Evolutionary conservation across 2,113 vertebrate genomes (phyloP).

Genomic region (Zosterops lateralis): DNA sequence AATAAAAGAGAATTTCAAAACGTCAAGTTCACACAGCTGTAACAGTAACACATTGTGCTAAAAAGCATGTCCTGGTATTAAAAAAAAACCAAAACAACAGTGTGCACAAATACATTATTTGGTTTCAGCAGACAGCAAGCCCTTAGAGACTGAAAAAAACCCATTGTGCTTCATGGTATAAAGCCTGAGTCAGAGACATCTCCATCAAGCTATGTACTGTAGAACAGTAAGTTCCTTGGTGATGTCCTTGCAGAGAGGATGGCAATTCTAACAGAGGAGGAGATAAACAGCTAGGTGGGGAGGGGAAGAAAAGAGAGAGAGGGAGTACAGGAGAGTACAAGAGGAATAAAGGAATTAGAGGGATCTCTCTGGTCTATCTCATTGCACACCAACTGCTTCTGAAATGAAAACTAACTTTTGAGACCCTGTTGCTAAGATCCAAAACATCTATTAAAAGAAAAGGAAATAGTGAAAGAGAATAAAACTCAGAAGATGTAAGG

Average conservation of each 20-base stretch:
- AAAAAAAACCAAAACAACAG: background rate
- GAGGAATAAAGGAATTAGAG: background rate
- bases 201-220: background rate
- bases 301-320: background rate
- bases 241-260: background rate
- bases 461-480: background rate
- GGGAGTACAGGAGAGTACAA: background rate
- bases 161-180: background rate
- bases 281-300: background rate
- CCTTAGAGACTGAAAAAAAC: background rate
- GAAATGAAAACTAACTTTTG: background rate
- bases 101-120: background rate
- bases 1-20: background rate
- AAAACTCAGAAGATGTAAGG: background rate
- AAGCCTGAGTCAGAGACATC: background rate
- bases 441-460: background rate
- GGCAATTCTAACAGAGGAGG: background rate
- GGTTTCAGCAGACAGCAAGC: background rate
- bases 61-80: rapidly evolving
- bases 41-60: background rate
- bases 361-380: background rate
- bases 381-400: background rate
- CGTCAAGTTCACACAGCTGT: background rate
- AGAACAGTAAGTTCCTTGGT: background rate
- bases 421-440: background rate